Base-by-base conservation (phyloP, 2,888 invertebrate genomes). In the Aphodius granarius region DNA sequence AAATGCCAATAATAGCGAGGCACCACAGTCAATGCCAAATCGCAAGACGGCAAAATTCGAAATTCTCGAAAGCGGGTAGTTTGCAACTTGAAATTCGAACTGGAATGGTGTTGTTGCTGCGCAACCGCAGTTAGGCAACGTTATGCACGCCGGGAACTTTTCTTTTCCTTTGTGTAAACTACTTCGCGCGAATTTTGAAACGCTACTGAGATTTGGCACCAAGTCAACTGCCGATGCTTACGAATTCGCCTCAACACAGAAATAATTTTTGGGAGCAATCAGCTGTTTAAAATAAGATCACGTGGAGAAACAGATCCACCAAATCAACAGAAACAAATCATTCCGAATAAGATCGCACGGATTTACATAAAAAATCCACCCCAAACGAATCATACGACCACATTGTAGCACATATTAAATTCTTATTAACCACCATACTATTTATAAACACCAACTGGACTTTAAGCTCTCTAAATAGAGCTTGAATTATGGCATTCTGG, bases 1-100 rank as follows among this genome's bases (percentile, higher is more conserved):
- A 68, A 68, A 66, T 5, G n/a, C 68, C 68, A 68, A 68, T 68
- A 68, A 68, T 68, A 68, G 68, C 68, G 21, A 21, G 68, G 23
- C 74, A 62, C 71, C 71, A 75, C 71, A 75, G 71, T 77, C 79
- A 78, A 72, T 79, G 79, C 79, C 79, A 79, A 79, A 71, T 77
- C 76, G 75, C 76, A n/a, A 19, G 5, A 65, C 65, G 65, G 9
- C 19, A 22, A 68, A 68, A 19, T 20, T 21, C 20, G 68, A 9
- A 21, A 6, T 68, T 68, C 21, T 21, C 15, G 66, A 6, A 6
- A n/a, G 16, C 5, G 22, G 18, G 68, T 20, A 19, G n/a, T 19
- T 6, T 20, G 0, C 68, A 68, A 68, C 6, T n/a, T 19, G 21
- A 15, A 21, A 15, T 22, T 68, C 20, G 21, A 68, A 68, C 22